A percentile compares a stretch with the other conserved stretches of the same genome.
These are phyloP conservation scores for Loriculus beryllinus DNA, from an alignment of 2,797 vertebrate genomes.

Conservation along the genomic window DNA sequence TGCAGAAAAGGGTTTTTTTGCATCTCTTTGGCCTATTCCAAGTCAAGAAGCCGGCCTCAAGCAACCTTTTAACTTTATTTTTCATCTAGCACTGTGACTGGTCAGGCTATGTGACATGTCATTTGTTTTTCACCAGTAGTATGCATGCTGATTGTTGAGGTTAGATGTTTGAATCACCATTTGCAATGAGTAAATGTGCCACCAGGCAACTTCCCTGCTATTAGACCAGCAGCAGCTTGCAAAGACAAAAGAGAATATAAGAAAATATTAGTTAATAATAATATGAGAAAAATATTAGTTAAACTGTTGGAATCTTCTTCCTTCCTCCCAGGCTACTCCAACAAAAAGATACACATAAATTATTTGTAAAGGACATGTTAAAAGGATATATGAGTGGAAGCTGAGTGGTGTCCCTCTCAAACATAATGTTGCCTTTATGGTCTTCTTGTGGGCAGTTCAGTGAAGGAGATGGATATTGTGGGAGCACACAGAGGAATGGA, in stretches of 20 bases:
- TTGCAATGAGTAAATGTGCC: not conserved
- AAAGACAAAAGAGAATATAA: not conserved
- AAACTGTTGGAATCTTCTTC: not conserved
- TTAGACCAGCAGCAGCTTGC: not conserved
- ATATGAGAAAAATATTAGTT: not conserved
- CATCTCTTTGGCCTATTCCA: not conserved
- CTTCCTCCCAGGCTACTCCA: not conserved
- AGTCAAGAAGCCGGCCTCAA: not conserved
- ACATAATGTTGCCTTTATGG: not conserved
- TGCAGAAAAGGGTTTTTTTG: not conserved
- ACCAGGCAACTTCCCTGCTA: not conserved
- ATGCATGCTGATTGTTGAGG: not conserved
- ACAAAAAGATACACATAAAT: fast-evolving
- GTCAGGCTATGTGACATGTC: not conserved
- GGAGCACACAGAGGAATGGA: not conserved
- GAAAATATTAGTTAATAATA: not conserved
- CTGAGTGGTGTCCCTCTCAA: not conserved
- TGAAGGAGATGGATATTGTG: not conserved
- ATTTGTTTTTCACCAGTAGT: not conserved
- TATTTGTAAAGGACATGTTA: not conserved
- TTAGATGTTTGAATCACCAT: not conserved
- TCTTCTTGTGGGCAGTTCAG: not conserved
- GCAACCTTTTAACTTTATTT: not conserved
- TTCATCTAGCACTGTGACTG: not conserved
- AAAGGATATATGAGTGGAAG: not conserved